These are phyloP conservation scores for Asobara japonica DNA, from an alignment of 1,140 invertebrate species.

Conservation along the genomic window DNA sequence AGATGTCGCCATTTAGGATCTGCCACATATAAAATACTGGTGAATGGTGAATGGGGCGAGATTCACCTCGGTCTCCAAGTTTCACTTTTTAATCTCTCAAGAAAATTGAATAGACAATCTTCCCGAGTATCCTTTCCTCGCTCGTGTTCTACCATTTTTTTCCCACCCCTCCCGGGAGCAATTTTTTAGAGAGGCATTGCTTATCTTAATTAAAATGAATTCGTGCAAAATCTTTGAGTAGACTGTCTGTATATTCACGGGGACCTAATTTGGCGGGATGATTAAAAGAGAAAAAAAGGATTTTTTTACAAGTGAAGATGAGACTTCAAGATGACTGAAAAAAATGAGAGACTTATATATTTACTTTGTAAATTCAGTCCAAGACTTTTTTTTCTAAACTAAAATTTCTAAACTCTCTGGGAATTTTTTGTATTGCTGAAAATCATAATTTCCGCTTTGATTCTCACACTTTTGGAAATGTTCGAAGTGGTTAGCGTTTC, in stretches of 20 bases:
- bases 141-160: not conserved
- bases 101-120: conserved; percentile 1
- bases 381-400: too few species aligned
- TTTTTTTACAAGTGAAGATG: not conserved
- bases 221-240: conserved; percentile 9
- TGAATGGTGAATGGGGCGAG: not conserved
- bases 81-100: not conserved
- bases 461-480: too few species aligned
- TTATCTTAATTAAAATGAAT: conserved; percentile 12
- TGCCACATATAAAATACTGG: too few species aligned
- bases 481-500: too few species aligned
- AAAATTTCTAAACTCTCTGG: too few species aligned
- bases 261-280: not conserved
- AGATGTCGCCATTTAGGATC: too few species aligned
- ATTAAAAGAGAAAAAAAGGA: not conserved
- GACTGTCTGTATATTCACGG: not conserved
- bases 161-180: not conserved
- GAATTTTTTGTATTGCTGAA: too few species aligned
- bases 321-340: not conserved
- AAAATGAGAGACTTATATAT: not conserved
- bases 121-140: not conserved
- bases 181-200: not conserved
- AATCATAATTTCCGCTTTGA: too few species aligned
- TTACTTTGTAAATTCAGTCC: too few species aligned
- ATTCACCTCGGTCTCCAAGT: not conserved